Evolutionary conservation across 2,113 vertebrate genomes (phyloP), one percentile per base, ranked within the genome.

Genomic region (Mola mola): DNA sequence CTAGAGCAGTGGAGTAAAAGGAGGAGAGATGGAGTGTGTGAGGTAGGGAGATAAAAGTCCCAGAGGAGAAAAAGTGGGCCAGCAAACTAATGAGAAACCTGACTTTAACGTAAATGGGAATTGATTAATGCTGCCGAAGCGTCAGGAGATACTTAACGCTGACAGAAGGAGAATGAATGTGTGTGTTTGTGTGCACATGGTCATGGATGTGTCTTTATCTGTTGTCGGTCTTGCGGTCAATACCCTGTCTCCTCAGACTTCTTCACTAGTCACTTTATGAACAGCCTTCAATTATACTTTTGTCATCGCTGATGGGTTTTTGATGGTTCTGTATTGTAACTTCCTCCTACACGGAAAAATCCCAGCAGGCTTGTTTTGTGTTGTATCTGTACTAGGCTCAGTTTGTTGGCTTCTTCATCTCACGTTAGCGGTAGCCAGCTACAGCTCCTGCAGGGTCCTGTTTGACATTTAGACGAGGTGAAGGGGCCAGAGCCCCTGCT

Each of bases 81-180:
- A 2, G 16, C 2, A 0, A 42, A 59, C 77, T 80, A 73, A 82
- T 72, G 71, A 86, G 78, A 68, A 70, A 19, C 21, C 44, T 55
- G 61, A 57, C 50, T 74, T n/a, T 40, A 58, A 81, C 79, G 80
- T 53, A 74, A 83, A 79, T 80, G 51, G 79, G 49, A 81, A 87
- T 83, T 83, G 87, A 87, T 86, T 53, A 43, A 41, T 2, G 8
- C 56, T 57, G 59, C 51, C 1, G 22, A 44, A 21, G 42, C 52
- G 59, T 80, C 66, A 66, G 69, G 73, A 42, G 53, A 74, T 56
- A 57, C 52, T 75, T 66, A 66, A 55, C 66, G 70, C 51, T 60
- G 67, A 67, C 66, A 53, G 49, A 8, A 34, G 2, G 42, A 66
- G 25, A 55, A 19, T 43, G 48, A 25, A 20, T 51, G 48, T 79